A percentile compares a stretch with the other conserved stretches of the same genome.
These are phyloP conservation scores for Dreissena polymorpha DNA, from an alignment of 1,140 invertebrate genomes.

Conservation along the genomic window DNA sequence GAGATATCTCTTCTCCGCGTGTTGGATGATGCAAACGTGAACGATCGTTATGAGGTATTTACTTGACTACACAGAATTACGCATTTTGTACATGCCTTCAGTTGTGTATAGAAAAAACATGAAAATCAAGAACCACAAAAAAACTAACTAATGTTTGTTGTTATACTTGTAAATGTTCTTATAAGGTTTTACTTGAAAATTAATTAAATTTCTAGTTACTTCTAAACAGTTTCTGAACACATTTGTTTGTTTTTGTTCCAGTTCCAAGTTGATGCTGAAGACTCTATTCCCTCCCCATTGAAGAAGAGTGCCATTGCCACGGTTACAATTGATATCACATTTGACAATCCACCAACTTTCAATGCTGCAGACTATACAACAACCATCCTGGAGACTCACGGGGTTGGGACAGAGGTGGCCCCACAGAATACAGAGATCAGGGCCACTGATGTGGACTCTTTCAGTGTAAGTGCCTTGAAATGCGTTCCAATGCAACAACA, in stretches of 20 bases:
- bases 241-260: constrained; percentile 36
- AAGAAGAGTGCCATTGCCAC: constrained; percentile 40
- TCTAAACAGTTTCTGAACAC: not conserved
- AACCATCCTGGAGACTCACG: constrained; percentile 81
- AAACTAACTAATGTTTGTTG: too few relatives aligned
- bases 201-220: not conserved
- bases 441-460: constrained; percentile 62
- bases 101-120: too few relatives aligned
- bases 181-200: not conserved
- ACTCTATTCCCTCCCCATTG: constrained; percentile 40
- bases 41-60: constrained; percentile 16
- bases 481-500: not conserved
- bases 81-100: too few relatives aligned
- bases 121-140: too few relatives aligned
- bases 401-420: constrained; percentile 45
- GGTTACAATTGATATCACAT: constrained; percentile 67
- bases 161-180: not conserved
- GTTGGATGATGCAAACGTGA: constrained; percentile 3
- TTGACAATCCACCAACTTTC: constrained; percentile 69
- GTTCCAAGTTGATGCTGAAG: constrained; percentile 57
- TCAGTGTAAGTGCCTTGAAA: constrained; percentile 31
- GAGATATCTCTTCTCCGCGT: constrained; percentile 5
- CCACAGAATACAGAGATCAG: constrained; percentile 35
- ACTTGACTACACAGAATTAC: not conserved
- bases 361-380: constrained; percentile 86